These are phyloP conservation scores for Melanargia galathea DNA, from an alignment of 2,888 invertebrate species.

Conservation along the genomic window DNA sequence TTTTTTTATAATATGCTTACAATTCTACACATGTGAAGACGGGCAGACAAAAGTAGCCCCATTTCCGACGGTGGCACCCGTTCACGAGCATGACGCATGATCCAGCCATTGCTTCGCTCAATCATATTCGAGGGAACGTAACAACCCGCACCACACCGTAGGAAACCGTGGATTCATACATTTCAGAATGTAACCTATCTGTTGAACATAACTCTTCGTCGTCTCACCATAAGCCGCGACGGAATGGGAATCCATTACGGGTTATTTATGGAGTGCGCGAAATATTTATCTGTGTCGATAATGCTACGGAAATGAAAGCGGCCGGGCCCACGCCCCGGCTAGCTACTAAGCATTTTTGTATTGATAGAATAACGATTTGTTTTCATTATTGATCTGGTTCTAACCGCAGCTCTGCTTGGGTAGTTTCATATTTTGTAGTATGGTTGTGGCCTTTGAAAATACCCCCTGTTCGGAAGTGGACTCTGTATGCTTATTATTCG, in stretches of 20 bases:
- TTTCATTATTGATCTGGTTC: conserved; percentile 10
- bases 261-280: conserved; percentile 78
- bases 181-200: conserved; percentile 11
- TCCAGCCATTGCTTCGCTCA: no score
- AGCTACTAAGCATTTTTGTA: conserved; percentile 39
- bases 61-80: no score
- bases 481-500: no score
- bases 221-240: conserved; percentile 48
- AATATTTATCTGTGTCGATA: conserved; percentile 79
- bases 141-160: no score
- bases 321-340: conserved; percentile 24
- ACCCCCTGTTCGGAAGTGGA: no score
- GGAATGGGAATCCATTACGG: conserved; percentile 75
- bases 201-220: conserved; percentile 24
- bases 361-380: conserved; percentile 39
- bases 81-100: no score
- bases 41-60: no score
- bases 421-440: background rate
- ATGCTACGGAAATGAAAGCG: conserved; percentile 69
- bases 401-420: background rate
- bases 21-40: no score
- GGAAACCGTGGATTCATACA: no score
- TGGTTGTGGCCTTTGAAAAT: no score
- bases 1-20: no score
- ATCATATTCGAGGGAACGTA: no score